Evolutionary conservation across 2,113 vertebrate species (phyloP), one percentile per base, ranked within the genome.

Genomic region (Micronisus gabar): DNA sequence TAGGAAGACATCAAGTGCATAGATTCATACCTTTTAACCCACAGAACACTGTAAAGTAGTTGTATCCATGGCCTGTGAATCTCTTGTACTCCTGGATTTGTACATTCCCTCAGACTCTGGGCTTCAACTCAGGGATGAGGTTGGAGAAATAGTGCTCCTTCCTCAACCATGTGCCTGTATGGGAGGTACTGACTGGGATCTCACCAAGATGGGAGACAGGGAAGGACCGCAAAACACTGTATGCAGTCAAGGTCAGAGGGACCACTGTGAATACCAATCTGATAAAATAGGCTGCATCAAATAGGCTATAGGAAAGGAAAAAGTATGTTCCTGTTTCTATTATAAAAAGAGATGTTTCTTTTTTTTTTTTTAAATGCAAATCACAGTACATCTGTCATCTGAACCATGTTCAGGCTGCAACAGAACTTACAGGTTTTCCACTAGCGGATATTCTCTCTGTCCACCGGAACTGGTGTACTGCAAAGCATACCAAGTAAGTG

Each of bases 401-500:
- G 58, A 73, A 58, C n/a, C 14, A 8, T 1, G 1, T 66, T 85
- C 29, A 66, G 17, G 66, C 12, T 59, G 26, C 40, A 72, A 61
- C 34, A 84, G 29, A 78, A 98, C 98, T 98, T 97, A 98, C 98
- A 40, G 98, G 98, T 95, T 98, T 98, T 70, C 98, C 98, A 9
- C 62, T 79, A 0, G 41, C 47, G 0, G 99, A 99, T 0, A 0
- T 78, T 91, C 78, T 98, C 81, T 98, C 88, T 78, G 98, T 50
- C 19, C 3, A 85, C 0, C 0, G 0, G 93, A 99, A 99, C 73
- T 98, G 98, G 94, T 99, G 99, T 58, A 99, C 98, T 1, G 99
- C 99, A 94, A 99, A 99, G 96, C 99, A 99, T 30, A 99, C 99
- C 96, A 99, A 96, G 89, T 99, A 99, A 40, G 99, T 99, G 89